Evolutionary conservation across 2,888 invertebrate species (phyloP), one percentile per base, ranked within the genome.

Genomic region (Stenodera caucasica): DNA sequence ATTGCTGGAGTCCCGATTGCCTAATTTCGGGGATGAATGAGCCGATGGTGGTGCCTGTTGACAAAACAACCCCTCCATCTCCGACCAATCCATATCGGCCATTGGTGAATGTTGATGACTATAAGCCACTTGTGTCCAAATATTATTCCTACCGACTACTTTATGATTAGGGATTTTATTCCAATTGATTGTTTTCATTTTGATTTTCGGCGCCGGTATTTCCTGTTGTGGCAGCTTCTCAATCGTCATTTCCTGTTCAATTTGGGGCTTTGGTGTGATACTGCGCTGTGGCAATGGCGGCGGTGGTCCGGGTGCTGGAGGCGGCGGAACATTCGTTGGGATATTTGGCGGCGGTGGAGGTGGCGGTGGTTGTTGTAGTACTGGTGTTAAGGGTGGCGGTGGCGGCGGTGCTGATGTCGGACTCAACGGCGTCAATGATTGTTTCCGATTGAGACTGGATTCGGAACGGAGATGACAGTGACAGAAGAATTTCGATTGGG

Each of bases 101-200:
- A 91, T 90, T 12, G 92, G 91, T 1, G 90, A 89, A 75, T 91
- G 88, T 74, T 93, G 90, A 80, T 94, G 94, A 71, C 88, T 89
- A 70, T 88, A 87, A 2, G 94, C 94, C 66, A 96, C 92, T 65
- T 91, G 84, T 1, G 94, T 91, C 98, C 98, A 98, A 73, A 98
- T 90, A 78, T 97, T 97, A 72, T 91, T 88, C 77, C 91, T 92
- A 52, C 94, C 94, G 60, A 95, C 86, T 33, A 96, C 92, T 83
- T 93, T 94, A 77, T 90, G 90, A 75, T 90, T 91, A 35, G 97
- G 95, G 73, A 98, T 95, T 81, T 97, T 98, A 78, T 94, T 94
- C 98, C 98, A 98, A 77, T 98, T 97, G 66, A 98, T 91, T 0
- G 96, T 95, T 82, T 96, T 96, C 96, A 98, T 96, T 81, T 96